Percentiles rank a stretch among this genome's conserved stretches.
Conservation (phyloP, 2,888 invertebrate species). For the Adineta ricciae region DNA sequence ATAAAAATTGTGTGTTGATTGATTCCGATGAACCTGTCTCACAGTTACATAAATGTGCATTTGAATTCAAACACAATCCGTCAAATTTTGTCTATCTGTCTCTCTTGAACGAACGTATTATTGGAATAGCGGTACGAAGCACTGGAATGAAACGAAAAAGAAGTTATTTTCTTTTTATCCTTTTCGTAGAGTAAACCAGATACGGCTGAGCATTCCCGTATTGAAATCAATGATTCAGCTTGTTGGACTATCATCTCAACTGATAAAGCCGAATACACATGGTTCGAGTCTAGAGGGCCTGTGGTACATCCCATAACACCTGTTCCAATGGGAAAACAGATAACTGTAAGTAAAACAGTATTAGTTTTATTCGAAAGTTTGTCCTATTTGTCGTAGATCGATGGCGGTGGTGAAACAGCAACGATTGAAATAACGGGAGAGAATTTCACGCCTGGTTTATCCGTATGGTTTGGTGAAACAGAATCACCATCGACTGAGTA, state of each 20-base stretch:
- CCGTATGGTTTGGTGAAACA: conserved; percentile 91
- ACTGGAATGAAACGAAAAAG: not conserved
- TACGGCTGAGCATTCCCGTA: conserved; percentile 82
- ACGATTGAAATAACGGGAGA: conserved; percentile 92
- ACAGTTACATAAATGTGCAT: conserved; percentile 96
- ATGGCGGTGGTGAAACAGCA: conserved; percentile 71
- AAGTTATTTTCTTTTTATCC: not conserved
- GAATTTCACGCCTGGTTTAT: conserved; percentile 88
- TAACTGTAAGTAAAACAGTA: conserved; percentile 27
- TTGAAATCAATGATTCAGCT: conserved; percentile 98
- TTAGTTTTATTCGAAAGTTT: conserved; percentile 29
- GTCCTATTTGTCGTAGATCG: conserved; percentile 60
- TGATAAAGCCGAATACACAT: conserved; percentile 96
- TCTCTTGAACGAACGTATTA: conserved; percentile 91
- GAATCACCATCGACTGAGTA: conserved; percentile 92
- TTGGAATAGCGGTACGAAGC: conserved; percentile 72
- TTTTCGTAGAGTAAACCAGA: conserved; percentile 71
- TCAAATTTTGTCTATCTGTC: conserved; percentile 97
- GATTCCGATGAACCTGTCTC: conserved; percentile 99
- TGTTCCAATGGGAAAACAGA: conserved; percentile 75
- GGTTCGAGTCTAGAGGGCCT: conserved; percentile 96
- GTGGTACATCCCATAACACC: conserved; percentile 89
- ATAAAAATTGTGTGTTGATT: conserved; percentile 92
- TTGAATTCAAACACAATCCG: conserved; percentile 85
- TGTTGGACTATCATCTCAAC: conserved; percentile 99